Conservation (phyloP, 2,888 invertebrate genomes). For the Dryocosmus kuriphilus region DNA sequence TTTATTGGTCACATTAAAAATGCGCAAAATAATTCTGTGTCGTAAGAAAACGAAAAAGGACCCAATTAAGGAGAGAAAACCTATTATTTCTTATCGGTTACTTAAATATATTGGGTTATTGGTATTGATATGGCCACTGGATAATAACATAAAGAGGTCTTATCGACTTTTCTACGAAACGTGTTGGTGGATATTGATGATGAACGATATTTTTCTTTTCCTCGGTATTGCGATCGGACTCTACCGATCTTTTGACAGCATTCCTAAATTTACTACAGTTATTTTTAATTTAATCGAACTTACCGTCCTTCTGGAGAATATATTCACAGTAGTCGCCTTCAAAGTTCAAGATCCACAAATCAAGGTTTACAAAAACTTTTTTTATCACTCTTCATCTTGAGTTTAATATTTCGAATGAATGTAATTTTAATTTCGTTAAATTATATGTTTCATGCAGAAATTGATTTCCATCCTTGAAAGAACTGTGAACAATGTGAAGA, state of each 20-base stretch:
- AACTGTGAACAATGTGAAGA: not conserved
- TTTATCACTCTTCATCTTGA: not conserved
- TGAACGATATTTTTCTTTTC: constrained; percentile 20
- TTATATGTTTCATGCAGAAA: not conserved
- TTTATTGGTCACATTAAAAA: too few species aligned
- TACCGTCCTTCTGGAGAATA: constrained; percentile 2
- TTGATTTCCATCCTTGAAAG: constrained; percentile 6
- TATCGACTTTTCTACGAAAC: not conserved
- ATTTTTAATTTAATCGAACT: constrained; percentile 17
- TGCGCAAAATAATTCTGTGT: too few species aligned
- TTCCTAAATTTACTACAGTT: not conserved
- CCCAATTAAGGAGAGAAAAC: too few species aligned
- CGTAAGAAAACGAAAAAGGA: too few species aligned
- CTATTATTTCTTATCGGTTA: not conserved
- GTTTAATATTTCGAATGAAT: not conserved
- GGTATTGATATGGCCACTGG: constrained; percentile 6
- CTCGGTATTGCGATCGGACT: constrained; percentile 7
- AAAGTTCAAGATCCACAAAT: not conserved
- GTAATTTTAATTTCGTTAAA: not conserved
- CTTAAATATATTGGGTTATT: not conserved
- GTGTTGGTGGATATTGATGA: not conserved
- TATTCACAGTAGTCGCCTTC: not conserved
- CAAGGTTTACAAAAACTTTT: not conserved
- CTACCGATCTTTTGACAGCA: not conserved
- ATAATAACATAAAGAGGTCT: not conserved